Base-by-base conservation (phyloP, 2,888 invertebrate species). In the Cryptus armator region DNA sequence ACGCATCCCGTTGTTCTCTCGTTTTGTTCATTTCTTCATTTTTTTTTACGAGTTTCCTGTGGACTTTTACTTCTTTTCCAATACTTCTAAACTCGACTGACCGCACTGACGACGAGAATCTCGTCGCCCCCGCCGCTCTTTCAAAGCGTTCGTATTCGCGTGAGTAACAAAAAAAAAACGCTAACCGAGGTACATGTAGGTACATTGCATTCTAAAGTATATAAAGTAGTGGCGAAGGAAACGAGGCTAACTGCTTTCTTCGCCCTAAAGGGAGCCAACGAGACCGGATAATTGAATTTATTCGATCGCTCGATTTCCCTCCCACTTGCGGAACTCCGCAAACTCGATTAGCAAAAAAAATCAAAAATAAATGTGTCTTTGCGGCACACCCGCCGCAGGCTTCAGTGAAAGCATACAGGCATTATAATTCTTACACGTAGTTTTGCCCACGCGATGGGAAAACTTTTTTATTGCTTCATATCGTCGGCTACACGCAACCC, bases 171-270 rank as follows among this genome's bases (percentile, higher is more conserved):
- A 72, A 59, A 48, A 74, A 32, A 43, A 16, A 48, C 0, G 46
- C n/a, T n/a, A 56, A 16, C 16, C 6, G 37, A 37, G 9, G 46
- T 71, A 19, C 67, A 44, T 68, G 81, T 81, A 76, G 48, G 70
- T 79, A 83, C 64, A 80, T 76, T 37, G 46, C 32, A 51, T 79
- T 78, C 62, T 59, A 59, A 81, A 76, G 75, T 79, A 71, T 77
- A 77, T 84, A 68, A 77, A 81, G 59, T 51, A 48, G 48, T 10
- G 16, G 29, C 66, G 53, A 37, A 64, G 66, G 74, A 77, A 84
- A 78, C 74, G 81, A 81, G 81, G 74, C 64, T 70, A 75, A 85
- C 81, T 70, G 84, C 78, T 85, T 85, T 81, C 81, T 75, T 81
- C 84, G 78, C 70, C 81, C 78, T 66, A 81, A 81, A 81, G 84